phyloP scores from a whole-genome alignment of 2,797 vertebrate species.

The Brotula barbata region DNA sequence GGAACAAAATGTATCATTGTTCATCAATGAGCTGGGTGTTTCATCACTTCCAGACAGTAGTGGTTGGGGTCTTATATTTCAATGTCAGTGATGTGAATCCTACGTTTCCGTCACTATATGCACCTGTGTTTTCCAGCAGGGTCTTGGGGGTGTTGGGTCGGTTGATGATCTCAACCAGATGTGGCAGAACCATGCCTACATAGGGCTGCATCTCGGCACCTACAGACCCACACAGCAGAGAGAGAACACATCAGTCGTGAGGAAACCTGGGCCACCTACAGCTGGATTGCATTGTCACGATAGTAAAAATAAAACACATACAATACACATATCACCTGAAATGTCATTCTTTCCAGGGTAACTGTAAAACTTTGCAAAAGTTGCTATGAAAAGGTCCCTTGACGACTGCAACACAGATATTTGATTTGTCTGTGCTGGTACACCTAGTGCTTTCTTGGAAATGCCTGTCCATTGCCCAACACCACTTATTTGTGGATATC shows the following conservation, averaged over 20 bases:
- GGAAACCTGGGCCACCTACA: not conserved
- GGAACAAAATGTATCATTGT: constrained; percentile 71
- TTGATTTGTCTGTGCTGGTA: too few species aligned
- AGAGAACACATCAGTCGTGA: not conserved
- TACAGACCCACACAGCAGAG: constrained; percentile 45
- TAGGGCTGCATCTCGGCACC: constrained; percentile 96
- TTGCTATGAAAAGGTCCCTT: too few species aligned
- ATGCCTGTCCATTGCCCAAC: too few species aligned
- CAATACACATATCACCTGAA: too few species aligned
- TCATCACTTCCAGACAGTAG: constrained; percentile 67
- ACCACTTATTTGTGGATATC: too few species aligned
- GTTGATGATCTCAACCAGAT: constrained; percentile 94
- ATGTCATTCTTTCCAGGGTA: not conserved
- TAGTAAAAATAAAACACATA: not conserved
- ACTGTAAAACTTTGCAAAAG: not conserved
- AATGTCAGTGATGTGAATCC: too few species aligned
- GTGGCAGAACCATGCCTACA: constrained; percentile 89
- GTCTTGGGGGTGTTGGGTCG: constrained; percentile 95
- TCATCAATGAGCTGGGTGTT: constrained; percentile 72
- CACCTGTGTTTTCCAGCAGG: constrained; percentile 94
- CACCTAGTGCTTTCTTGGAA: too few species aligned
- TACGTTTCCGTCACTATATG: too few species aligned
- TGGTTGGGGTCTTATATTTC: accelerated
- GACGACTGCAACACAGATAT: too few species aligned
- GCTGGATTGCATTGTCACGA: not conserved